Percentiles rank a stretch among this genome's conserved stretches.
Evolutionary conservation across 2,888 invertebrate species (phyloP).

Genomic region (Amiota communis): DNA sequence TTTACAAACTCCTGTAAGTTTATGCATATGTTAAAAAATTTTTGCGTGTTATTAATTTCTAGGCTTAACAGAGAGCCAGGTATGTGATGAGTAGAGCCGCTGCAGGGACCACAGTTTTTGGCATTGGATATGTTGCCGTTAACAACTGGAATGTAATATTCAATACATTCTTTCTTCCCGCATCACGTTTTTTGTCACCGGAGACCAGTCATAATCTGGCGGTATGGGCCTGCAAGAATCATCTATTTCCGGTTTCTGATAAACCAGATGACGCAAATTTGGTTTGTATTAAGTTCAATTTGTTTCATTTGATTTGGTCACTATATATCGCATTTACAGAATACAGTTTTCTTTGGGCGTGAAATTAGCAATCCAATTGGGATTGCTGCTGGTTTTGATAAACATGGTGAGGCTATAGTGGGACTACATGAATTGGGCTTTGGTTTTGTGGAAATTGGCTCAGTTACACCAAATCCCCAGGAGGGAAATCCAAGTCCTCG

Average conservation of each 20-base stretch:
- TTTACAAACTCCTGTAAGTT: too few relatives aligned
- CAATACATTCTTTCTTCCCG: slow-evolving; percentile 57
- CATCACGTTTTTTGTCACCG: slow-evolving; percentile 77
- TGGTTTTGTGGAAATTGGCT: slow-evolving; percentile 96
- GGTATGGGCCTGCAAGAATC: slow-evolving; percentile 83
- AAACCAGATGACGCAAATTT: slow-evolving; percentile 43
- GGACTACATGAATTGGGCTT: slow-evolving; percentile 90
- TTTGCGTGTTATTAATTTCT: too few relatives aligned
- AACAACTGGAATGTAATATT: slow-evolving; percentile 42
- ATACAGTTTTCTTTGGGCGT: slow-evolving; percentile 81
- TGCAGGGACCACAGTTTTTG: slow-evolving; percentile 43
- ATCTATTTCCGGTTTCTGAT: slow-evolving; percentile 78
- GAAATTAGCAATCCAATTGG: slow-evolving; percentile 92
- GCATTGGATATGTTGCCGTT: slow-evolving; percentile 45
- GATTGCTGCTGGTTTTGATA: slow-evolving; percentile 99
- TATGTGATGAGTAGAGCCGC: slow-evolving; percentile 31
- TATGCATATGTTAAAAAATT: too few relatives aligned
- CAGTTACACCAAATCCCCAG: slow-evolving; percentile 95
- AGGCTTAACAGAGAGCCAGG: too few relatives aligned
- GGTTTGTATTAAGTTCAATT: slow-evolving; percentile 37
- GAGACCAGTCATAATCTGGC: slow-evolving; percentile 89
- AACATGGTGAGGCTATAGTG: slow-evolving; percentile 92
- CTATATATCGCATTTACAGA: slow-evolving; percentile 72
- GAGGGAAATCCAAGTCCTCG: slow-evolving; percentile 93
- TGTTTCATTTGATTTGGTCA: not conserved